A percentile compares a stretch with the other conserved stretches of the same genome.
phyloP scores from a whole-genome alignment of 1,140 invertebrate genomes.

The Solen grandis region DNA sequence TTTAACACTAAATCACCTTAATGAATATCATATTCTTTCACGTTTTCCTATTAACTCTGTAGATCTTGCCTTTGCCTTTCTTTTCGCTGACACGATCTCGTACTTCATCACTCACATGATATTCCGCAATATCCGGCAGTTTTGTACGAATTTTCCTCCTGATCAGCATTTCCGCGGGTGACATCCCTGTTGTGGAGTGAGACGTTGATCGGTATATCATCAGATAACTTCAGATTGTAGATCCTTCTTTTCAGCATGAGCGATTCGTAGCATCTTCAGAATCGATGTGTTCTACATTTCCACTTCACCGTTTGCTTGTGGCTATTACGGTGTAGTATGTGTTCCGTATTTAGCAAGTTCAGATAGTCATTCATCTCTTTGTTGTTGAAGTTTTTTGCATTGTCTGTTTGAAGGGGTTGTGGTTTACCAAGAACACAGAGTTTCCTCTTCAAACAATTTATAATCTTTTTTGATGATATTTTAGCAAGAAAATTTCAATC shows the following conservation, averaged over 20 bases:
- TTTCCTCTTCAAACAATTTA: background rate
- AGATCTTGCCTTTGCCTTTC: conserved; percentile 55
- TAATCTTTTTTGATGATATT: background rate
- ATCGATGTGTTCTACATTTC: conserved; percentile 64
- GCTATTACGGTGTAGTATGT: no score
- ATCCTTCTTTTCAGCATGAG: background rate
- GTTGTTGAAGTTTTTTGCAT: conserved; percentile 1
- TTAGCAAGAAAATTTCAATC: background rate
- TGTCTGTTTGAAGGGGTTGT: background rate
- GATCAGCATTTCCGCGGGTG: conserved; percentile 55
- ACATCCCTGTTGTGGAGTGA: conserved; percentile 43
- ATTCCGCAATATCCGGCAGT: conserved; percentile 42
- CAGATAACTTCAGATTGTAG: conserved; percentile 33
- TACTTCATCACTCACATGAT: background rate
- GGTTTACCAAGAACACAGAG: background rate
- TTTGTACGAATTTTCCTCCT: conserved; percentile 59
- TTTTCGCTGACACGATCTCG: conserved; percentile 50
- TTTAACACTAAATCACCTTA: no score
- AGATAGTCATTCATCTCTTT: conserved; percentile 3
- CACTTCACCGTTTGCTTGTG: no score
- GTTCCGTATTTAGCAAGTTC: background rate
- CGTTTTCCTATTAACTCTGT: conserved; percentile 37
- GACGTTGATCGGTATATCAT: conserved; percentile 37
- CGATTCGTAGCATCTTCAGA: conserved; percentile 45
- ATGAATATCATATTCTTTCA: background rate